phyloP scores from a whole-genome alignment of 1,140 invertebrate species.

The Heterodera schachtii region DNA sequence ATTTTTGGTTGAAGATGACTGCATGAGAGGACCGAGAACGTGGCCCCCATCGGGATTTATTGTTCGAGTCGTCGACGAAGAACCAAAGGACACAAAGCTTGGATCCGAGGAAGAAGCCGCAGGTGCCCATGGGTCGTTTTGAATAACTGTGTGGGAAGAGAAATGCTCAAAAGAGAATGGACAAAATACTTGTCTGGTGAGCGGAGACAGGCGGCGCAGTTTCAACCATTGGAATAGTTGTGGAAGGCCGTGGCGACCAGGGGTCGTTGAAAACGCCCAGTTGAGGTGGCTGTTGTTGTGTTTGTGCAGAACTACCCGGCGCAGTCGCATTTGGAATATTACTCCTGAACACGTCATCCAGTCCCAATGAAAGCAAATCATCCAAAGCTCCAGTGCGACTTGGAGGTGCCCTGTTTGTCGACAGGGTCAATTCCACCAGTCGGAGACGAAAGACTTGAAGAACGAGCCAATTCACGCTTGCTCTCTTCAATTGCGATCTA shows the following conservation, averaged over 20 bases:
- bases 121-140: slow-evolving; percentile 50
- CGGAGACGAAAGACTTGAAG: slow-evolving; percentile 22
- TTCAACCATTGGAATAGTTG: slow-evolving; percentile 30
- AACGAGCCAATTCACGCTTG: slow-evolving; percentile 41
- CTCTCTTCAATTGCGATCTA: slow-evolving; percentile 59
- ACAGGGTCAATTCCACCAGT: slow-evolving; percentile 1
- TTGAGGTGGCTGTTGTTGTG: slow-evolving; percentile 27
- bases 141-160: neutral
- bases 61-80: slow-evolving; percentile 21
- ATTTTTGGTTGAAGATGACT: slow-evolving; percentile 31
- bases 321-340: slow-evolving; percentile 27
- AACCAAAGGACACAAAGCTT: neutral
- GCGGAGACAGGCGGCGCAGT: neutral
- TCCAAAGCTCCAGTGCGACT: slow-evolving; percentile 58
- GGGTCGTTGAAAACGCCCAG: slow-evolving; percentile 28
- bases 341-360: slow-evolving; percentile 44
- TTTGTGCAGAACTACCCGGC: slow-evolving; percentile 19
- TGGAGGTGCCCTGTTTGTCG: slow-evolving; percentile 33
- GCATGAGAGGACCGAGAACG: neutral
- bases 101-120: neutral
- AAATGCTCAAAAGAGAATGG: slow-evolving; percentile 8
- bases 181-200: neutral
- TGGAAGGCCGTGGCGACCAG: slow-evolving; percentile 43
- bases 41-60: neutral
- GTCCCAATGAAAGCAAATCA: slow-evolving; percentile 60